Conservation (phyloP, 2,888 invertebrate genomes). For the Thecocarcelia acutangulata region DNA sequence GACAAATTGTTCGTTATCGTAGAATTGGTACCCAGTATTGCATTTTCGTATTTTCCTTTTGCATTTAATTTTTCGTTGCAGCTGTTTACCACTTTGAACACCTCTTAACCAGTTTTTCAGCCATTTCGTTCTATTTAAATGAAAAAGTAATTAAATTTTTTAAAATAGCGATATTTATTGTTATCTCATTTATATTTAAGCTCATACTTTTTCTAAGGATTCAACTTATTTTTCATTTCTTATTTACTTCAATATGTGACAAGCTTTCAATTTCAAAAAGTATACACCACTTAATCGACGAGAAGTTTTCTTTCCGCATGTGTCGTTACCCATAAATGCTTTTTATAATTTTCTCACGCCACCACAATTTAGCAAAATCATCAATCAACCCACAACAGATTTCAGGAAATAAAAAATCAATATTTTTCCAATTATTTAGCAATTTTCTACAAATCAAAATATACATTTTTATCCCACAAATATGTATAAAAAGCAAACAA, state of each 20-base stretch:
- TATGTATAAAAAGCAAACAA: slow-evolving; percentile 6
- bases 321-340: neutral
- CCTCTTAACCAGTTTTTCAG: too few species aligned
- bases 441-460: slow-evolving; percentile 58
- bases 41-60: too few species aligned
- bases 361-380: slow-evolving; percentile 1
- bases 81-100: too few species aligned
- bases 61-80: too few species aligned
- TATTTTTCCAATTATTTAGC: slow-evolving; percentile 64
- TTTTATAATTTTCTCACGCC: neutral
- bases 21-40: too few species aligned
- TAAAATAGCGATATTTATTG: too few species aligned
- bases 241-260: neutral
- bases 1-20: too few species aligned
- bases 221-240: neutral
- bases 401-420: slow-evolving; percentile 43
- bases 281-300: neutral
- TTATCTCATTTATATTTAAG: too few species aligned
- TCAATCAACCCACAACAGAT: slow-evolving; percentile 4
- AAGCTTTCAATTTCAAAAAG: too few species aligned
- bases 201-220: too few species aligned
- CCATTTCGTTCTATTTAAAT: too few species aligned
- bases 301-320: neutral
- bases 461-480: slow-evolving; percentile 41
- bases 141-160: too few species aligned